Evolutionary conservation across 2,113 vertebrate genomes (phyloP), one percentile per base, ranked within the genome.

Genomic region (Tylochromis polylepis): DNA sequence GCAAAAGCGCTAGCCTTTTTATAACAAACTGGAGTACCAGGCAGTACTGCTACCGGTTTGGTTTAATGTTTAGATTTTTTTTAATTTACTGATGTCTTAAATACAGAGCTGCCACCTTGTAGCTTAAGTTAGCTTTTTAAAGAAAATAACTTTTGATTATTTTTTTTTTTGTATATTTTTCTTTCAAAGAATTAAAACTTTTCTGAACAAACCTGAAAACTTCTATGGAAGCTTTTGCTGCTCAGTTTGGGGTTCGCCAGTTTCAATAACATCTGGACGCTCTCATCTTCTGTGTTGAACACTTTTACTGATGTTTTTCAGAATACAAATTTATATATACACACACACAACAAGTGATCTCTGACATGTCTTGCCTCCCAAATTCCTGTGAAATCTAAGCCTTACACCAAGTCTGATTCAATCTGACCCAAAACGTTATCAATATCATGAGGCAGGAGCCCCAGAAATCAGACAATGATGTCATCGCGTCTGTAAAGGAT

Each of bases 321-420:
- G 82, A 93, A 88, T 94, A 94, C 78, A 94, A 93, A 91, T 92
- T 92, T 94, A 87, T 88, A 95, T 92, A 93, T 67, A 93, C 86
- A 92, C 87, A 89, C 60, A 22, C 81, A 95, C 89, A 94, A 87
- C 70, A 79, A 82, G 90, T 87, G 5, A 4, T 78, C 18, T 75
- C 15, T 79, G 55, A 67, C 85, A 80, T 75, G 58, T 79, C 59
- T 41, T 62, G 10, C 60, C 70, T 83, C 55, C 31, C 72, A 27
- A 22, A 20, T 84, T 58, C 53, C 27, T 70, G n/a, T 62, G 49
- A 34, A 55, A 51, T 59, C 24, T 24, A 82, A 75, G 7, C 41
- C 38, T 18, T n/a, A 67, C 18, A 56, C 3, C 4, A 29, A 75
- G 15, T 49, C 14, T 0, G 24, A 18, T 11, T 29, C 16, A 20